phyloP scores from a whole-genome alignment of 2,888 invertebrate genomes.

The Craniophora ligustri region DNA sequence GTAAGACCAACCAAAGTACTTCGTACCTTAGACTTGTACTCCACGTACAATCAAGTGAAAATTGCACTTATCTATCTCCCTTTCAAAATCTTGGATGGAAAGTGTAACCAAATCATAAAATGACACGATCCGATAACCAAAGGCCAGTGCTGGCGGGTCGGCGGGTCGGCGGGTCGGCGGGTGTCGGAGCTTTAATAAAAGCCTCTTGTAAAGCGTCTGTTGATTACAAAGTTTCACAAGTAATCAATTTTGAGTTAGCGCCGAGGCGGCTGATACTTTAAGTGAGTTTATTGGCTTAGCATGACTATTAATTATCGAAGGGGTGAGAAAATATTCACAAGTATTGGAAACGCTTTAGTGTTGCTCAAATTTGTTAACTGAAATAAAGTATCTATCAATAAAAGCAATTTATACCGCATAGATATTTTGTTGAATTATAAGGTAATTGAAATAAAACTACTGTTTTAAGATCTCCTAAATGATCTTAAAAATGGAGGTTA shows the following conservation, averaged over 20 bases:
- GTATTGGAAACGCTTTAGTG: slow-evolving; percentile 29
- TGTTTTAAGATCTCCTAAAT: too few relatives aligned
- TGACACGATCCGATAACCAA: slow-evolving; percentile 41
- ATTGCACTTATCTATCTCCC: too few relatives aligned
- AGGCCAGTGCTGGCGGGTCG: slow-evolving; percentile 27
- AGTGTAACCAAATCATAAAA: slow-evolving; percentile 34
- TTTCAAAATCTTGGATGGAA: slow-evolving; percentile 20
- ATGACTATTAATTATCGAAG: slow-evolving; percentile 48
- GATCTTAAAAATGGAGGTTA: too few relatives aligned
- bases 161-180: slow-evolving; percentile 17
- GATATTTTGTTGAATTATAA: too few relatives aligned
- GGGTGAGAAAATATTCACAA: slow-evolving; percentile 28
- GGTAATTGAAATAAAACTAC: too few relatives aligned
- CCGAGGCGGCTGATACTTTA: slow-evolving; percentile 46
- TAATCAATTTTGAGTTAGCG: slow-evolving; percentile 54
- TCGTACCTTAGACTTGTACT: too few relatives aligned
- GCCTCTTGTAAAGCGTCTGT: slow-evolving; percentile 37
- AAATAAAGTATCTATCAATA: too few relatives aligned
- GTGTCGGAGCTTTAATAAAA: slow-evolving; percentile 42
- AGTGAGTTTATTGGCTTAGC: slow-evolving; percentile 47
- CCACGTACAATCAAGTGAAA: too few relatives aligned
- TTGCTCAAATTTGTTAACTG: slow-evolving; percentile 7
- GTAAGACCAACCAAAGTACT: too few relatives aligned
- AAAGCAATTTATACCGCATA: too few relatives aligned
- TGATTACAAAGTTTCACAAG: slow-evolving; percentile 54